Evolutionary conservation across 2,888 invertebrate species (phyloP), one percentile per base, ranked within the genome.

Genomic region (Cryptus viduatorius): DNA sequence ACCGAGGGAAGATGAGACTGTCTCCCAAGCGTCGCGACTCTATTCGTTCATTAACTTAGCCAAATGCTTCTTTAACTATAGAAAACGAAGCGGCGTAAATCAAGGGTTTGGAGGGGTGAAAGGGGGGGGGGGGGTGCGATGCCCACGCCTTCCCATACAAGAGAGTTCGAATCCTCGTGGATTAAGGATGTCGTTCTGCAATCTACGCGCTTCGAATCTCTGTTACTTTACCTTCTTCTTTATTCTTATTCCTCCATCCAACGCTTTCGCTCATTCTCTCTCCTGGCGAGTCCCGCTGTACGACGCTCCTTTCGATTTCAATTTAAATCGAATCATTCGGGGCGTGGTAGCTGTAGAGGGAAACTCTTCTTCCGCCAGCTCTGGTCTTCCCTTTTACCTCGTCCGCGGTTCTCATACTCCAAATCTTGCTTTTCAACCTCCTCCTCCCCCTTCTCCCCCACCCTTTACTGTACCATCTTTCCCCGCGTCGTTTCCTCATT

Each of bases 241-340:
- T 44, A 44, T 56, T 53, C 67, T 44, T 72, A 65, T 75, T 59
- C 16, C 48, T 48, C 71, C n/a, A 10, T 46, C 61, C 5, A 12
- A 4, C 12, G 16, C 31, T 42, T 12, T 37, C 53, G n/a, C 56
- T 16, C 10, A 2, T 37, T 42, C 44, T 71, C 71, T 31, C 50
- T 24, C 61, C 4, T 8, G 8, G 53, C n/a, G 50, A 42, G 72
- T 53, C 61, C 61, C 53, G 56, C 69, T 50, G 67, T 14, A 24
- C 75, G 37, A 72, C 69, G 72, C 59, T 82, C 83, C 84, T 84
- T 87, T 88, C 86, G 84, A 88, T 88, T 88, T 88, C 86, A 87
- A 88, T 87, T 86, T 86, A 87, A 88, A 86, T 88, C 87, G 86
- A 87, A 88, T 88, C 86, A 88, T 86, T 87, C 80, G 86, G 86